Conservation (phyloP, 2,888 invertebrate genomes). For the Pristionchus entomophagus region DNA sequence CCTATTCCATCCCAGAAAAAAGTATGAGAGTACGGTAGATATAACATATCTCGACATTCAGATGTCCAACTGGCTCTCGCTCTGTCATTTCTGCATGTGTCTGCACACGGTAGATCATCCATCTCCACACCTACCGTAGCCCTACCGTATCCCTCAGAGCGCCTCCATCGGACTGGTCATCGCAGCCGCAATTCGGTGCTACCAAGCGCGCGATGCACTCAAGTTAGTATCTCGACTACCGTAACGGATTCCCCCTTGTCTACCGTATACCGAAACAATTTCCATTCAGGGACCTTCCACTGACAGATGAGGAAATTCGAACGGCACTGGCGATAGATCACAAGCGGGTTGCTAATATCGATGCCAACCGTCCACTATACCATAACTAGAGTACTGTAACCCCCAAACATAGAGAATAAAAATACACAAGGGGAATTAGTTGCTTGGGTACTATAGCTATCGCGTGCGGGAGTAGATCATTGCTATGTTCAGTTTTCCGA, state of each 20-base stretch:
- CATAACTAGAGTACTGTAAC: slow-evolving; percentile 17
- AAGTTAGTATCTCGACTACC: background rate
- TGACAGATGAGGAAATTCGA: background rate
- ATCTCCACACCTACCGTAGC: background rate
- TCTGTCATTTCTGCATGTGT: slow-evolving; percentile 15
- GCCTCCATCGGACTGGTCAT: slow-evolving; percentile 9
- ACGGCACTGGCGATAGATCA: background rate
- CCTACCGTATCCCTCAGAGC: background rate
- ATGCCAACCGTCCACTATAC: background rate
- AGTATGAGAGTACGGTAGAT: background rate
- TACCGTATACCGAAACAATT: background rate
- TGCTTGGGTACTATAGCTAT: no score
- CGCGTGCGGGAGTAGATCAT: background rate
- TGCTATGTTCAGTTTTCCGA: background rate
- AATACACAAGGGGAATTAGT: no score
- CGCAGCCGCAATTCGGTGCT: background rate
- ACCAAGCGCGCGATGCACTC: background rate
- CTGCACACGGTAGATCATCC: background rate
- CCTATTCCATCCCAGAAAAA: no score
- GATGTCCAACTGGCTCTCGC: slow-evolving; percentile 28
- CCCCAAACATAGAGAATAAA: no score
- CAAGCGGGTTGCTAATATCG: background rate
- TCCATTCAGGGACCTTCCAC: background rate
- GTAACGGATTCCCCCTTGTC: background rate
- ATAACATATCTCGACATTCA: background rate